phyloP scores from a whole-genome alignment of 2,797 vertebrate species.

The Tamandua tetradactyla region DNA sequence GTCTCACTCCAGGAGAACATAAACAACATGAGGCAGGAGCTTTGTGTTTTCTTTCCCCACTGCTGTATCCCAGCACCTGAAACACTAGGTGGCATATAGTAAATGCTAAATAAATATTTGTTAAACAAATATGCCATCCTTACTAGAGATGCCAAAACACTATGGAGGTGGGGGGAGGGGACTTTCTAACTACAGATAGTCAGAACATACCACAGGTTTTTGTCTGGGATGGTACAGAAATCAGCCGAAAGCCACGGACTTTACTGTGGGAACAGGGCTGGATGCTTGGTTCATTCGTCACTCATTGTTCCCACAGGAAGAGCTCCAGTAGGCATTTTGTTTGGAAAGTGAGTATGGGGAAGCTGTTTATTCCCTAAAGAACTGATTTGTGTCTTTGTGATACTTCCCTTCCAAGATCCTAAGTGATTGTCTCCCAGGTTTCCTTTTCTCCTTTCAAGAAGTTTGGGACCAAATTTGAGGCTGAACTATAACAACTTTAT shows the following conservation, averaged over 20 bases:
- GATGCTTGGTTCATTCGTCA: background rate
- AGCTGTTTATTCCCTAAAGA: background rate
- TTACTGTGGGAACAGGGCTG: background rate
- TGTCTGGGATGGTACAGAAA: background rate
- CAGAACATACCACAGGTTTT: background rate
- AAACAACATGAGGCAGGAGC: background rate
- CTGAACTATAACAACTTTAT: background rate
- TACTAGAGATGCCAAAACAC: background rate
- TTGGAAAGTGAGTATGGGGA: background rate
- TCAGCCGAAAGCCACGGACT: background rate
- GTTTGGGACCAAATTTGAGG: background rate
- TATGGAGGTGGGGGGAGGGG: background rate
- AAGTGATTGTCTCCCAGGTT: background rate
- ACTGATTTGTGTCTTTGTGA: background rate
- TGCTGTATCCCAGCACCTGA: background rate
- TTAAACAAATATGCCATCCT: background rate
- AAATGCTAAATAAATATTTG: background rate
- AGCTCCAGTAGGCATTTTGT: background rate
- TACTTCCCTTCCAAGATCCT: background rate
- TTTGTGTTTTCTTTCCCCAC: background rate
- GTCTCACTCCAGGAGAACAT: background rate
- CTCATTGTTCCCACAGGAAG: background rate
- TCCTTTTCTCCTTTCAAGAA: background rate
- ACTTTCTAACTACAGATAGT: background rate
- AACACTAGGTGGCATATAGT: background rate